phyloP scores from a whole-genome alignment of 2,888 invertebrate species.

The Oscheius sp. region DNA sequence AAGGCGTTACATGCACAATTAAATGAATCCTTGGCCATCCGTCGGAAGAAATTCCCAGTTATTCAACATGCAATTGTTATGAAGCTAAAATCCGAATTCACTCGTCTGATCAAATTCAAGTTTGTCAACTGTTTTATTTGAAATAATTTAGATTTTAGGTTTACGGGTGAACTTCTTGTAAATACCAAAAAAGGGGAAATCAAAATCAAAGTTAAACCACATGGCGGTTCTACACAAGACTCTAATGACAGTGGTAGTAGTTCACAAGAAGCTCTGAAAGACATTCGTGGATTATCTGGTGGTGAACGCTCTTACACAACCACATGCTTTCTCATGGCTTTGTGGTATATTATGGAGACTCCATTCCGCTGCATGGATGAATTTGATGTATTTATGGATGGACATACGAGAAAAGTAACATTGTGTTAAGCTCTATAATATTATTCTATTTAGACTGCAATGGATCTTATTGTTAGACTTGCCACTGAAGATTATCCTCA shows the following conservation, averaged over 20 bases:
- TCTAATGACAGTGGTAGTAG: too few species aligned
- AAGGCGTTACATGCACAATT: constrained; percentile 15
- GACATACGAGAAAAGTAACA: constrained; percentile 62
- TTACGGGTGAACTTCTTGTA: constrained; percentile 43
- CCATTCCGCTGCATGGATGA: constrained; percentile 81
- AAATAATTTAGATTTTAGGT: constrained; percentile 21
- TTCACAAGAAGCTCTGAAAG: not conserved
- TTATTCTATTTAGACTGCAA: constrained; percentile 51
- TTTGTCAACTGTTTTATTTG: too few species aligned
- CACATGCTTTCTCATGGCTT: constrained; percentile 88
- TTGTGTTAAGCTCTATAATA: not conserved
- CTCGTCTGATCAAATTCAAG: constrained; percentile 38
- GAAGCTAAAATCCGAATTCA: constrained; percentile 48
- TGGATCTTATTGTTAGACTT: constrained; percentile 67
- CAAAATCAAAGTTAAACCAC: constrained; percentile 40
- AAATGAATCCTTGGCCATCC: constrained; percentile 14
- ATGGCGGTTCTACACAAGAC: constrained; percentile 5
- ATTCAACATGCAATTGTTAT: constrained; percentile 47
- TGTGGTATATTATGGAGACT: constrained; percentile 91
- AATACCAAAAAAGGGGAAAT: constrained; percentile 42
- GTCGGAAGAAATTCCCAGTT: constrained; percentile 41
- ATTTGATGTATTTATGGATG: constrained; percentile 69
- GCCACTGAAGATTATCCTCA: constrained; percentile 59
- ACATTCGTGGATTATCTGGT: constrained; percentile 82
- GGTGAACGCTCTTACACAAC: constrained; percentile 93